Evolutionary conservation across 2,888 invertebrate species (phyloP), one percentile per base, ranked within the genome.

Genomic region (Brenthis hecate): DNA sequence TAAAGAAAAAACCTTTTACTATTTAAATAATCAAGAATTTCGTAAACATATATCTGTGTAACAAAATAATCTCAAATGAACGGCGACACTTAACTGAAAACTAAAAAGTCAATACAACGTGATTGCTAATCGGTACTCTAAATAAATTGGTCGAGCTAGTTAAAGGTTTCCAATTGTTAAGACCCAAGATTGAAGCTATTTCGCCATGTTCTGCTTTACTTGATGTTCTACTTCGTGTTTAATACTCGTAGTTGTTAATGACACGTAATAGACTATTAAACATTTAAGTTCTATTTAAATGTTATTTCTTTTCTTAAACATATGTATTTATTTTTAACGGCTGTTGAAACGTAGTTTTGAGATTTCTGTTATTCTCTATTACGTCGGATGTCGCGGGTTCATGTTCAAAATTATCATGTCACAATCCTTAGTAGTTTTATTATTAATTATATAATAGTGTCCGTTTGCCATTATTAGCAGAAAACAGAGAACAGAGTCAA

Each of bases 151-250:
- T 23, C 2, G 28, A 56, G n/a, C n/a, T 56, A 51, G 19, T 67
- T 61, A 64, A 53, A 36, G 28, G n/a, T 66, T 55, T 19, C 48
- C 50, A 53, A 36, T 54, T 36, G 62, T 61, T 54, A 48, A 62
- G 54, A 50, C 55, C 47, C 32, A 56, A 13, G 54, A 58, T 69
- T 23, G 56, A 62, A 66, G 62, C 56, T 28, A 62, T 69, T 65
- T 62, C 19, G 23, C 43, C 36, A 53, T 43, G 23, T 54, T 14
- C 13, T 43, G 51, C 66, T 51, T n/a, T 43, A 56, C 56, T 61
- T 56, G 48, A 56, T 66, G 66, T 56, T 62, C 67, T 62, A 67
- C 51, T 67, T 67, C n/a, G 23, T 62, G 28, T 62, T 56, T 62
- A 62, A 62, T 56, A 19, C 19, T 19, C 19, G 19, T 19, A 62